Conservation (phyloP, 1,140 invertebrate genomes). For the Mya arenaria region DNA sequence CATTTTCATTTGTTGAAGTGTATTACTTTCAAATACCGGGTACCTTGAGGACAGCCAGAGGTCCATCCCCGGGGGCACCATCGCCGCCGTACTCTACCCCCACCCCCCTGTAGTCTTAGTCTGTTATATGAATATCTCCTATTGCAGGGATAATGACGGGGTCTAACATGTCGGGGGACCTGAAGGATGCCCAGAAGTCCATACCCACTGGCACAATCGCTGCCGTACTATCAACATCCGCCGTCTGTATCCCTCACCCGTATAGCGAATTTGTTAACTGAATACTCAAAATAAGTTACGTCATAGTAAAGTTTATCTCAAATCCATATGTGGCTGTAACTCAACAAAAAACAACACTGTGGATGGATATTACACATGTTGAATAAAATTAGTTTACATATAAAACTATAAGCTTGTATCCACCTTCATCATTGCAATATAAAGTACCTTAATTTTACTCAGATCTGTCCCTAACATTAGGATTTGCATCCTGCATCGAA, state of each 20-base stretch:
- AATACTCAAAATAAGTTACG: no score
- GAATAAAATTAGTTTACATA: no score
- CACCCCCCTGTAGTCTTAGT: slow-evolving; percentile 93
- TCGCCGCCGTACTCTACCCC: slow-evolving; percentile 97
- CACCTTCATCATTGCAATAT: no score
- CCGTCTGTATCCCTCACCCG: slow-evolving; percentile 90
- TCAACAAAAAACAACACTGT: no score
- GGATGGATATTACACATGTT: no score
- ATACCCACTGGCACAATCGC: slow-evolving; percentile 98
- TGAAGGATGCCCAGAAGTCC: slow-evolving; percentile 98
- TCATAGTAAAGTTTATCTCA: no score
- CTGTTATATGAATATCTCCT: no score
- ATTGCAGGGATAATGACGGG: slow-evolving; percentile 98
- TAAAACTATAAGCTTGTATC: no score
- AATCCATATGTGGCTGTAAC: no score
- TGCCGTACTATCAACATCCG: slow-evolving; percentile 97
- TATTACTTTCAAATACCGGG: no score
- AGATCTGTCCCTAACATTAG: slow-evolving; percentile 92
- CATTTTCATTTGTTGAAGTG: no score
- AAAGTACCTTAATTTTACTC: slow-evolving; percentile 30
- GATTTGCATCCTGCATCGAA: slow-evolving; percentile 97
- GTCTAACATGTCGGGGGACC: slow-evolving; percentile 98
- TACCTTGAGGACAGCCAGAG: slow-evolving; percentile 98
- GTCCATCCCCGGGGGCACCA: slow-evolving; percentile 98
- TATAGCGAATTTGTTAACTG: no score